phyloP scores from a whole-genome alignment of 2,113 vertebrate genomes.

The Ranitomeya variabilis region DNA sequence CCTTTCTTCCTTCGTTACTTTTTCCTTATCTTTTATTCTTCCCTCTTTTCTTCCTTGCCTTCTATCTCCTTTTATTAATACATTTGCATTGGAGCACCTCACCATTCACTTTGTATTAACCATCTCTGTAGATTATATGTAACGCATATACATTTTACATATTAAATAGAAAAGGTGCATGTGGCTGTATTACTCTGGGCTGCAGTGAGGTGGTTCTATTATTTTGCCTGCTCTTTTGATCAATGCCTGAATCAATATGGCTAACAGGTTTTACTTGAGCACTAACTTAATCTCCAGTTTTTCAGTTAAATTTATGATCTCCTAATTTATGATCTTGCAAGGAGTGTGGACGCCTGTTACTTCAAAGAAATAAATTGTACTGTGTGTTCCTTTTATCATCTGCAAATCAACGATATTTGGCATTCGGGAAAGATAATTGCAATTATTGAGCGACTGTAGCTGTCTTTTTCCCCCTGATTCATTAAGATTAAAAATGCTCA shows the following conservation, averaged over 20 bases:
- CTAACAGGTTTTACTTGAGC: slow-evolving; percentile 35
- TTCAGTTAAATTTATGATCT: slow-evolving; percentile 41
- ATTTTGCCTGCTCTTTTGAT: slow-evolving; percentile 36
- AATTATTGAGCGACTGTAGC: slow-evolving; percentile 37
- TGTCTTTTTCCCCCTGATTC: slow-evolving; percentile 1
- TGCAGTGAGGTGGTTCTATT: not conserved
- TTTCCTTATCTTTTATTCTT: no score
- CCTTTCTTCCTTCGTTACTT: no score
- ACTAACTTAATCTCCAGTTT: slow-evolving; percentile 36
- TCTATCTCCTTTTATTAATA: not conserved
- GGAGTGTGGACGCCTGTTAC: slow-evolving; percentile 26
- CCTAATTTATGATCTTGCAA: slow-evolving; percentile 25
- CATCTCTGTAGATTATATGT: not conserved
- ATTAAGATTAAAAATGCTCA: slow-evolving; percentile 14
- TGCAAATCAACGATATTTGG: slow-evolving; percentile 10
- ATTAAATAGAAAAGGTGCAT: not conserved
- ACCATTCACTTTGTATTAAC: not conserved
- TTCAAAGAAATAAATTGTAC: slow-evolving; percentile 40
- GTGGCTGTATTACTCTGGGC: not conserved
- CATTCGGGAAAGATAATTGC: slow-evolving; percentile 32
- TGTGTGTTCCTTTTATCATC: slow-evolving; percentile 2
- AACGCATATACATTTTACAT: not conserved
- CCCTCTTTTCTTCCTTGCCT: no score
- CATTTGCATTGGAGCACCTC: not conserved
- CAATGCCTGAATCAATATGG: slow-evolving; percentile 39